phyloP scores from a whole-genome alignment of 92 coral and sea anemone genomes.

The Epizoanthus stellaris region DNA sequence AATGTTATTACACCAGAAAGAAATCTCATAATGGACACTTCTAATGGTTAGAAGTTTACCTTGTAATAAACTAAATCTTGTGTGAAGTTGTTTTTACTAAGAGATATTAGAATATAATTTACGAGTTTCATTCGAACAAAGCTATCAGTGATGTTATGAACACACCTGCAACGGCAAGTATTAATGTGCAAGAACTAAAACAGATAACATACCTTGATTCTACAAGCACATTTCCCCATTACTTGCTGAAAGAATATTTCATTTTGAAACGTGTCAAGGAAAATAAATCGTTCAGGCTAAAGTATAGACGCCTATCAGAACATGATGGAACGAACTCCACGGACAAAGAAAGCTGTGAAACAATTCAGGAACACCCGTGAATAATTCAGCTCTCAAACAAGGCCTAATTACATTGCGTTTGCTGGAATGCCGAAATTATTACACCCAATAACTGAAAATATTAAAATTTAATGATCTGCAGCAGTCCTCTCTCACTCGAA shows the following conservation, averaged over 20 bases:
- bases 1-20: not conserved
- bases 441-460: slow-evolving; percentile 4
- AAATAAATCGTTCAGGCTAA: not conserved
- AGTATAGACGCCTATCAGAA: not conserved
- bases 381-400: slow-evolving; percentile 16
- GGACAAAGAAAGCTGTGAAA: too few species aligned
- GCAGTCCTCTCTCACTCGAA: not conserved
- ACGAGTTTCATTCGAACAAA: not conserved
- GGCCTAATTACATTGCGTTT: slow-evolving; percentile 23
- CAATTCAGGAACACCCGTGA: not conserved
- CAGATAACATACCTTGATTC: slow-evolving; percentile 8
- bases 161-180: not conserved
- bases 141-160: not conserved
- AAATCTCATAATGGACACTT: not conserved
- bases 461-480: slow-evolving; percentile 38
- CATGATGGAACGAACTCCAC: not conserved
- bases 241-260: not conserved
- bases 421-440: not conserved
- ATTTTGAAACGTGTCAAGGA: not conserved
- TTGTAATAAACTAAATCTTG: not conserved
- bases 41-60: not conserved
- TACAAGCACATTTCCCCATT: not conserved
- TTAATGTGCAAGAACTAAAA: not conserved
- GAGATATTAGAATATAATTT: too few species aligned
- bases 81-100: too few species aligned